A percentile compares a stretch with the other conserved stretches of the same genome.
Conservation (phyloP, 1,140 invertebrate genomes). For the Ceratitis capitata region DNA sequence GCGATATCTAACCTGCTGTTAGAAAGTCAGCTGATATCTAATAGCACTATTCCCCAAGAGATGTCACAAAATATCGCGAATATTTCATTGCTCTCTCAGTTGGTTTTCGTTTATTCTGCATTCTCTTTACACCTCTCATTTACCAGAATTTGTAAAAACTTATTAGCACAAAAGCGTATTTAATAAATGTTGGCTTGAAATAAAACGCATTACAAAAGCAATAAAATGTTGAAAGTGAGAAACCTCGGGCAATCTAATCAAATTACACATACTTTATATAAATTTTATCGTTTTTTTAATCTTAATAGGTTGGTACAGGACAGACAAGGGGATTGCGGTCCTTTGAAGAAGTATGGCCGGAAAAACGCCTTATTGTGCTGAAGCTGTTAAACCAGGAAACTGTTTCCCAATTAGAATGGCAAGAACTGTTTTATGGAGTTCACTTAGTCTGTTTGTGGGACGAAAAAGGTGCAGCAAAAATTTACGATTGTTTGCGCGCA, state of each 20-base stretch:
- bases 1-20: too few relatives aligned
- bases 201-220: neutral
- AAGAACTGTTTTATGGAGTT: slow-evolving; percentile 95
- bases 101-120: neutral
- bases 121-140: neutral
- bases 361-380: slow-evolving; percentile 91
- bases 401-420: slow-evolving; percentile 95
- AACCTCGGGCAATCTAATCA: neutral
- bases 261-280: neutral
- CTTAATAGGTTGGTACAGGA: neutral
- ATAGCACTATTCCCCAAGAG: too few relatives aligned
- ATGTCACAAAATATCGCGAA: too few relatives aligned
- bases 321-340: slow-evolving; percentile 60
- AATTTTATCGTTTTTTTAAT: neutral
- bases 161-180: neutral
- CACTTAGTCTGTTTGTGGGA: slow-evolving; percentile 96
- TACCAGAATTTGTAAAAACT: slow-evolving; percentile 14
- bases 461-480: slow-evolving; percentile 90
- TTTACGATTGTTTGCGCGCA: slow-evolving; percentile 87
- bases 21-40: neutral
- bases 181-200: neutral
- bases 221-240: slow-evolving; percentile 54
- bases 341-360: slow-evolving; percentile 96
- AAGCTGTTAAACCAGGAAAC: slow-evolving; percentile 89
- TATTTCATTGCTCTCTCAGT: neutral